Evolutionary conservation across 2,888 invertebrate genomes (phyloP).

Genomic region (Odontothrips loti): DNA sequence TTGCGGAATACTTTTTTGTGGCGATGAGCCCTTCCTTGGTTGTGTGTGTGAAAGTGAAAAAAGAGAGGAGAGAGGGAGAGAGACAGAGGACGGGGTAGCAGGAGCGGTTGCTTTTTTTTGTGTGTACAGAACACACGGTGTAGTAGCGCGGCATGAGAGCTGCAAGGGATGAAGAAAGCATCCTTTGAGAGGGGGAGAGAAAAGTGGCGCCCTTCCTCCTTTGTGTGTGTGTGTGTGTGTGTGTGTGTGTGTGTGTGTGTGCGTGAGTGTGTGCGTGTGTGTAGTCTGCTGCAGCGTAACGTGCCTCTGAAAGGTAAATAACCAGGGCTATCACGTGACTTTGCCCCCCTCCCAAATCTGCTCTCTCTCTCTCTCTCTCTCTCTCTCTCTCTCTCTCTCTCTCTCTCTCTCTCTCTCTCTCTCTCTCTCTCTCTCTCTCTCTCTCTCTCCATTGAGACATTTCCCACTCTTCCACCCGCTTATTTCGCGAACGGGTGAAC

Average conservation of each 20-base stretch:
- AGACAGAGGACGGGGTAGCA: slow-evolving; percentile 27
- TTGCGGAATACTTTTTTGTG: no score
- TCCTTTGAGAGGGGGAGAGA: neutral
- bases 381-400: slow-evolving; percentile 25
- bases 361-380: slow-evolving; percentile 32
- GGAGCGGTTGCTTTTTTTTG: neutral
- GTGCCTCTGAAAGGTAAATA: neutral
- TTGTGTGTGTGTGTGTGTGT: no score
- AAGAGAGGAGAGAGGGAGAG: slow-evolving; percentile 28
- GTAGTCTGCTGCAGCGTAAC: neutral
- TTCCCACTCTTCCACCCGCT: no score
- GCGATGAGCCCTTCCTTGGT: neutral
- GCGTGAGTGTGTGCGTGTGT: neutral
- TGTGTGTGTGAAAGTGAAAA: slow-evolving; percentile 24
- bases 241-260: no score
- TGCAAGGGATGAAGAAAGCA: neutral
- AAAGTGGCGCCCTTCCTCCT: neutral
- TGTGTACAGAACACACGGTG: neutral
- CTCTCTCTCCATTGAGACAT: slow-evolving; percentile 28
- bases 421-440: slow-evolving; percentile 31
- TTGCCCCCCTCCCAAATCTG: neutral
- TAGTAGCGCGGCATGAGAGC: neutral
- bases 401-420: slow-evolving; percentile 29
- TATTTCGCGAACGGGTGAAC: no score
- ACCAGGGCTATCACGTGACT: neutral